phyloP scores from a whole-genome alignment of 2,888 invertebrate species.

The Amiota mariae region DNA sequence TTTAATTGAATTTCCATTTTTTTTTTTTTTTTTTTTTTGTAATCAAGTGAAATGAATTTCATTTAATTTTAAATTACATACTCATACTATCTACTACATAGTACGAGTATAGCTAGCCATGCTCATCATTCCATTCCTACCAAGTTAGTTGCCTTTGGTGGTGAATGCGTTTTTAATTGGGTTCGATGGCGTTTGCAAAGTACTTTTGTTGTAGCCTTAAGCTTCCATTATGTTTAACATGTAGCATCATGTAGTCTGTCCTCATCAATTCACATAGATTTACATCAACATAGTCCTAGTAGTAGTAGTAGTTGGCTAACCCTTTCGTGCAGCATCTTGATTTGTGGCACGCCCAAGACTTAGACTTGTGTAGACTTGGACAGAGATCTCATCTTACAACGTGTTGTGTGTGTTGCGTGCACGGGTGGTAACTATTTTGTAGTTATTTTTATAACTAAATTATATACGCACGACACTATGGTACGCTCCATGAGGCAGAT shows the following conservation, averaged over 20 bases:
- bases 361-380: no score
- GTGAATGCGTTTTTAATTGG: constrained; percentile 26
- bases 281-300: no score
- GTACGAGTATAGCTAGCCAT: constrained; percentile 43
- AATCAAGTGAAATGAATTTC: constrained; percentile 51
- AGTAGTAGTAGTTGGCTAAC: background rate
- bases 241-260: background rate
- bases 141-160: background rate
- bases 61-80: constrained; percentile 65
- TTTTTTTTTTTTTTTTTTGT: constrained; percentile 43
- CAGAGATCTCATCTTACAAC: constrained; percentile 62
- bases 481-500: constrained; percentile 12
- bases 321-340: constrained; percentile 33
- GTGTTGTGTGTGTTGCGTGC: constrained; percentile 18
- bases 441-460: constrained; percentile 73
- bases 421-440: constrained; percentile 52
- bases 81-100: constrained; percentile 37
- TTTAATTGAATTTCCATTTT: constrained; percentile 58
- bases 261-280: no score
- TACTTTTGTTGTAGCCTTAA: constrained; percentile 33
- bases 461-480: constrained; percentile 60
- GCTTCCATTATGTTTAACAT: constrained; percentile 47
- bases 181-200: constrained; percentile 22
- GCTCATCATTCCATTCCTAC: constrained; percentile 16
- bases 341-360: constrained; percentile 46